These are phyloP conservation scores for Hirtodrosophila confusa DNA, from an alignment of 2,888 invertebrate species.

Conservation along the genomic window DNA sequence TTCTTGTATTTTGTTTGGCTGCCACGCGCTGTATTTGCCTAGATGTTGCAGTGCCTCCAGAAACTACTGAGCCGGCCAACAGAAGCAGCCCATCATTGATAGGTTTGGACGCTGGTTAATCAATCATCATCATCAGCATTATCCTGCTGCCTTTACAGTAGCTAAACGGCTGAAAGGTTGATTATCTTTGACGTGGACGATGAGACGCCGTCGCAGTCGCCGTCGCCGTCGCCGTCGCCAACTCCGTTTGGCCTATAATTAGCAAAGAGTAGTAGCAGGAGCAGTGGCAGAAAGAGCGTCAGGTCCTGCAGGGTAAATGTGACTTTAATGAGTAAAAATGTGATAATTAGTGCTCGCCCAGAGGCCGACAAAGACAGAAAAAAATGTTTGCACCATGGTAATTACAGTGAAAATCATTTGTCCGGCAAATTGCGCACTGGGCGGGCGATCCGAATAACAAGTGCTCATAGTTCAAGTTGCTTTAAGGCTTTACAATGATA, in stretches of 20 bases:
- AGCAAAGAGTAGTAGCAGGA: constrained; percentile 18
- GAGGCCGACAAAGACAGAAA: constrained; percentile 67
- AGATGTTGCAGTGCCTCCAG: constrained; percentile 39
- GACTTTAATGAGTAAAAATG: constrained; percentile 80
- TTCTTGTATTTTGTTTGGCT: constrained; percentile 14
- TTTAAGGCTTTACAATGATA: constrained; percentile 39
- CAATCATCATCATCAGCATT: constrained; percentile 70
- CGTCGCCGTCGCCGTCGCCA: constrained; percentile 29
- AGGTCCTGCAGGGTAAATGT: constrained; percentile 57
- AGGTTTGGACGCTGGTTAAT: constrained; percentile 35
- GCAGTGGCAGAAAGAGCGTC: constrained; percentile 12
- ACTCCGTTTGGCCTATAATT: constrained; percentile 51
- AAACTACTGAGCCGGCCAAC: constrained; percentile 16
- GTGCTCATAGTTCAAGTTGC: constrained; percentile 18
- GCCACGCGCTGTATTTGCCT: constrained; percentile 65
- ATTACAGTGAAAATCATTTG: constrained; percentile 60
- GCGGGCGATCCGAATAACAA: constrained; percentile 37
- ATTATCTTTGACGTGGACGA: constrained; percentile 54
- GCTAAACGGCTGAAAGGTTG: constrained; percentile 68
- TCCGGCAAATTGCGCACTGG: constrained; percentile 49
- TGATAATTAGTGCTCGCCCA: constrained; percentile 73
- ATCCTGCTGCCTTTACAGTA: constrained; percentile 40
- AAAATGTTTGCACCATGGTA: constrained; percentile 42
- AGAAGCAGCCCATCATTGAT: constrained; percentile 14
- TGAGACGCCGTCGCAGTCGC: constrained; percentile 31